Evolutionary conservation across 2,113 vertebrate genomes (phyloP), one percentile per base, ranked within the genome.

Genomic region (Stercorarius parasiticus): DNA sequence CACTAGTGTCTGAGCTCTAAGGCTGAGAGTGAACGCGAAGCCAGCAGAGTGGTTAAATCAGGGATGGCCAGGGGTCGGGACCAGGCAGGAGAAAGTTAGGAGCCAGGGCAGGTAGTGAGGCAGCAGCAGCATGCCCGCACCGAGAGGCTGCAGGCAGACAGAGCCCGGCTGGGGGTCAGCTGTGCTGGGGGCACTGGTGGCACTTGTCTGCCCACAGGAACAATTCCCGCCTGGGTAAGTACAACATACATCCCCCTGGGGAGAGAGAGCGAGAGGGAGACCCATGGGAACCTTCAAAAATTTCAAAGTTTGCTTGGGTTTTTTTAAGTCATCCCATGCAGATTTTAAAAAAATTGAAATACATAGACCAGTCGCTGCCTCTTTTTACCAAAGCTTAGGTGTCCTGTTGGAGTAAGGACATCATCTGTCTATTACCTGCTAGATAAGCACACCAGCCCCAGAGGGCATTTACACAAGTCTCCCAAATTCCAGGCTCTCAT

Each of bases 131-230:
- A 8, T 23, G 3, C 11, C 22, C 32, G 3, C 5, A 27, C 32
- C 4, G 1, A 30, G 58, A 18, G 12, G 19, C 13, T 70, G 47
- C 3, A 18, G 27, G 17, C 14, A n/a, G 7, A 6, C 11, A 66
- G 17, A 78, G 12, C 5, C 12, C 32, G 26, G 4, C 6, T 2
- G 1, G 5, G 11, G 2, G 1, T 15, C 1, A 0, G 4, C 10
- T 16, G 40, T 30, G 4, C 19, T 30, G 47, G 21, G 9, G 53
- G 8, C 25, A 17, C 17, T 17, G 25, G 5, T 0, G 1, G 15
- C 25, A 13, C 17, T 61, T 40, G 22, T 42, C 36, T 69, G 20
- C 29, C 16, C 29, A 25, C 5, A 6, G 40, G 34, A 4, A 42
- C 29, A 69, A 5, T 4, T 81, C 10, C 8, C 2, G 0, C 2